Evolutionary conservation across 2,113 vertebrate genomes (phyloP).

Genomic region (Lamprotornis superbus): DNA sequence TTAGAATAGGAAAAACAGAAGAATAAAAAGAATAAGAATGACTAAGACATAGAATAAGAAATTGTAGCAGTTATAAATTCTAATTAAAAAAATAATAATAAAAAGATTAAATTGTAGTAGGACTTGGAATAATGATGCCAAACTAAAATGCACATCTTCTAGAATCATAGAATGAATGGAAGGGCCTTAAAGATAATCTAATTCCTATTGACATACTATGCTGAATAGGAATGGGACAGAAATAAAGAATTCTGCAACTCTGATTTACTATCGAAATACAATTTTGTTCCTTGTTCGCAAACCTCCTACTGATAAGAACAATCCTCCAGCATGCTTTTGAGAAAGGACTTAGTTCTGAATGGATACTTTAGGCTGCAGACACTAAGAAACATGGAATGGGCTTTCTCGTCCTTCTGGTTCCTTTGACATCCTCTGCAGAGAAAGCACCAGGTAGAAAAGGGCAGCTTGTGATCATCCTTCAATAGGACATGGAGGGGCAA

Average conservation of each 20-base stretch:
- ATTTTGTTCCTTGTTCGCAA: not conserved
- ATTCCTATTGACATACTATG: no score
- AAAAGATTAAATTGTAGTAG: not conserved
- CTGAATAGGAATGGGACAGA: not conserved
- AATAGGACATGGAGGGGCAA: not conserved
- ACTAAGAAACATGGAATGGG: not conserved
- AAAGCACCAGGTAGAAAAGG: not conserved
- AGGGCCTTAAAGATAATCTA: not conserved
- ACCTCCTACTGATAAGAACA: not conserved
- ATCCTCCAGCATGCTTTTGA: not conserved
- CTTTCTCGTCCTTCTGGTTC: not conserved
- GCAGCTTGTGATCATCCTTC: not conserved
- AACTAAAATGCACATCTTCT: not conserved
- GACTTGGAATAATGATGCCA: no score
- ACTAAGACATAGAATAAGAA: not conserved
- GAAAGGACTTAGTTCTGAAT: not conserved
- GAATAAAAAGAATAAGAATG: not conserved
- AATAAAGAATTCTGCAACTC: not conserved
- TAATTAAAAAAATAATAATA: not conserved
- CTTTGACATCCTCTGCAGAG: not conserved
- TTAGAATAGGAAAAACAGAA: not conserved
- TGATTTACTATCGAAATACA: not conserved
- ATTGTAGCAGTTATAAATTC: not conserved
- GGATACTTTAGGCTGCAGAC: not conserved
- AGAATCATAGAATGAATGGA: not conserved